phyloP scores from a whole-genome alignment of 2,888 invertebrate species.

The Pecten maximus region DNA sequence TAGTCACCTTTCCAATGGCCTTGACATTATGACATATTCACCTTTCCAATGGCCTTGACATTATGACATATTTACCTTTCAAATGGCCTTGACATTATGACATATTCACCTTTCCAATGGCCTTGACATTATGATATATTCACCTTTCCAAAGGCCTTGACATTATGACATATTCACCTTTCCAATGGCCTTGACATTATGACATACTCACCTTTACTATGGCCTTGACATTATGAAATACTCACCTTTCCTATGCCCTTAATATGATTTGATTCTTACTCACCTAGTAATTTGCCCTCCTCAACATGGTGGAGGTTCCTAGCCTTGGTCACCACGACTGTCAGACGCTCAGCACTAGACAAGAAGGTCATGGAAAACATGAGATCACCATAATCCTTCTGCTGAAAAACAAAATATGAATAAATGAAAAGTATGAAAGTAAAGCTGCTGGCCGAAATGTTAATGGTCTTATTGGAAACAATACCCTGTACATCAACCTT shows the following conservation, averaged over 20 bases:
- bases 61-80: too few relatives aligned
- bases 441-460: too few relatives aligned
- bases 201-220: neutral
- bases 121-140: too few relatives aligned
- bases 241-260: neutral
- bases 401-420: constrained; percentile 59
- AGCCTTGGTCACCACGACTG: constrained; percentile 92
- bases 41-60: too few relatives aligned
- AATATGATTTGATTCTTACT: neutral
- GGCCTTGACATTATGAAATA: neutral
- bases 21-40: too few relatives aligned
- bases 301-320: constrained; percentile 86
- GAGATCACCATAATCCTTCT: constrained; percentile 85
- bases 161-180: neutral
- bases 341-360: constrained; percentile 93
- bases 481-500: too few relatives aligned
- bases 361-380: constrained; percentile 93
- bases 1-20: too few relatives aligned
- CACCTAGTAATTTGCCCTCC: constrained; percentile 70
- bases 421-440: too few relatives aligned
- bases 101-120: too few relatives aligned
- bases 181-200: neutral
- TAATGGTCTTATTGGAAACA: too few relatives aligned
- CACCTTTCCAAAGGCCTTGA: neutral
- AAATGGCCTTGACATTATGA: too few relatives aligned